Evolutionary conservation across 1,140 invertebrate genomes (phyloP).

Genomic region (Zaprionus inermis): DNA sequence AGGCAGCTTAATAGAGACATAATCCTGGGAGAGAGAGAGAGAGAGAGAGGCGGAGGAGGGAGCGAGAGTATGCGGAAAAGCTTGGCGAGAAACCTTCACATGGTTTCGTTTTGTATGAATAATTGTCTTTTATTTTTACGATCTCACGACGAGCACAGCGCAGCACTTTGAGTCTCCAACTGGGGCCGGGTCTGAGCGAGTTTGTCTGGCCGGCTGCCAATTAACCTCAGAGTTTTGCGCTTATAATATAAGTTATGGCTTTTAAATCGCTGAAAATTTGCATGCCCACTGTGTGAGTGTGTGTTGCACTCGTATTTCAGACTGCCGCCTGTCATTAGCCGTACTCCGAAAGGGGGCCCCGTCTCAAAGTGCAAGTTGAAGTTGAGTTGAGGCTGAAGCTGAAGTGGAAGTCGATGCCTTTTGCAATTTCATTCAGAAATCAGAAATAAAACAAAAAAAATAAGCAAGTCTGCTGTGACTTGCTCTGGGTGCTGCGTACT

Average conservation of each 20-base stretch:
- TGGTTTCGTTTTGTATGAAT: constrained; percentile 68
- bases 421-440: constrained; percentile 59
- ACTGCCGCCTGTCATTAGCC: constrained; percentile 53
- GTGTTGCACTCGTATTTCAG: constrained; percentile 66
- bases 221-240: constrained; percentile 78
- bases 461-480: constrained; percentile 14
- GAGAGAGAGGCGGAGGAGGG: background rate
- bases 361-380: constrained; percentile 53
- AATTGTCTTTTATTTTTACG: constrained; percentile 72
- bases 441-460: no score
- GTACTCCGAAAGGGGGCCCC: constrained; percentile 26
- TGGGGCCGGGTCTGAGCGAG: constrained; percentile 56
- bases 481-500: constrained; percentile 32
- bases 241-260: constrained; percentile 80
- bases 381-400: constrained; percentile 55
- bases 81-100: constrained; percentile 59
- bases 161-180: constrained; percentile 17
- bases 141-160: constrained; percentile 45
- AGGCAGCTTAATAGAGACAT: background rate
- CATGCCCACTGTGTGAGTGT: constrained; percentile 57
- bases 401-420: constrained; percentile 20
- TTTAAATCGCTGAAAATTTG: constrained; percentile 81
- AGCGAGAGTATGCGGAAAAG: constrained; percentile 61
- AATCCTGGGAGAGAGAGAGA: background rate
- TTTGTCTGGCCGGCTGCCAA: constrained; percentile 75